Evolutionary conservation across 2,797 vertebrate species (phyloP).

Genomic region (Paedocypris micromegethes): DNA sequence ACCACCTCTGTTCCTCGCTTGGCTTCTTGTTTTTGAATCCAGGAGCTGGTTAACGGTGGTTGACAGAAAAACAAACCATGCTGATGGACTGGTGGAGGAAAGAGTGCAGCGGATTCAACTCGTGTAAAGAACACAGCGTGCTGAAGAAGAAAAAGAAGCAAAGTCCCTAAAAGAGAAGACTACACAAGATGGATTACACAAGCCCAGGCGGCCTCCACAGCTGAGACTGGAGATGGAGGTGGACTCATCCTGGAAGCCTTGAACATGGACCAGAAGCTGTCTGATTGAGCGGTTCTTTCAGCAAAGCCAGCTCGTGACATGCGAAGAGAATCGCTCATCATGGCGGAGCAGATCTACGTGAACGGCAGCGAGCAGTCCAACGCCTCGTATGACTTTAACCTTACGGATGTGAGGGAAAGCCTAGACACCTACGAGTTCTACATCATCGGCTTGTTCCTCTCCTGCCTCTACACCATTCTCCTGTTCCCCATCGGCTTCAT

Average conservation of each 20-base stretch:
- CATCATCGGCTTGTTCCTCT: constrained; percentile 84
- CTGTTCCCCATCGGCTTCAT: constrained; percentile 96
- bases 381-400: constrained; percentile 65
- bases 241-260: constrained; percentile 18
- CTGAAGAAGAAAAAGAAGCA: constrained; percentile 56
- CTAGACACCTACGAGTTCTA: constrained; percentile 77
- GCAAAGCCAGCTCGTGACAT: constrained; percentile 49
- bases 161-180: constrained; percentile 51
- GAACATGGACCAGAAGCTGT: constrained; percentile 56
- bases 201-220: constrained; percentile 46
- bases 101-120: constrained; percentile 54
- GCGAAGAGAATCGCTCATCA: constrained; percentile 56
- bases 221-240: constrained; percentile 34
- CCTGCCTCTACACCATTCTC: constrained; percentile 90
- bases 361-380: constrained; percentile 72
- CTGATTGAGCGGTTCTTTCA: constrained; percentile 58
- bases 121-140: constrained; percentile 53
- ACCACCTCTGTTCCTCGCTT: too few species aligned
- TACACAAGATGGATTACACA: constrained; percentile 50
- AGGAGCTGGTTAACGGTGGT: constrained; percentile 51
- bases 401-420: constrained; percentile 55
- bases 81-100: constrained; percentile 54
- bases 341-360: constrained; percentile 74
- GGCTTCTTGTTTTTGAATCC: constrained; percentile 49
- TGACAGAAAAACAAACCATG: constrained; percentile 65